A percentile compares a stretch with the other conserved stretches of the same genome.
phyloP scores from a whole-genome alignment of 2,797 vertebrate species.

The Paguma larvata region DNA sequence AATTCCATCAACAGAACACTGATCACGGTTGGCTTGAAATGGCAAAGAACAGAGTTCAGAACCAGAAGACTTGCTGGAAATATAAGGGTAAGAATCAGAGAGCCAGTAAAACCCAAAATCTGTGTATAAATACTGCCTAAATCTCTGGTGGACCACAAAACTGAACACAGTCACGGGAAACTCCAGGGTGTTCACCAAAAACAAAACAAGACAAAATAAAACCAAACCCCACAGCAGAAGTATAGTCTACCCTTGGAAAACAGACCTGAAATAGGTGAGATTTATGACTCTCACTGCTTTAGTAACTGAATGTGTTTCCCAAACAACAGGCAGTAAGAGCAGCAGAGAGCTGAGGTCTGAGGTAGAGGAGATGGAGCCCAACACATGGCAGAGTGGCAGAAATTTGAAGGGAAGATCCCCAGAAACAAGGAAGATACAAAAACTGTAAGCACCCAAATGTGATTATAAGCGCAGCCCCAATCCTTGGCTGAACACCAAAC shows the following conservation, averaged over 20 bases:
- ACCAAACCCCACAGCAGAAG: neutral
- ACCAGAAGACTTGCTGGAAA: neutral
- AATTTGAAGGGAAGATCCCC: neutral
- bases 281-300: neutral
- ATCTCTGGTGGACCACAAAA: neutral
- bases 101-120: neutral
- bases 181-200: neutral
- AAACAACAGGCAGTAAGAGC: neutral
- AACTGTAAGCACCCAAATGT: neutral
- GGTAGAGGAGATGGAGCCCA: neutral
- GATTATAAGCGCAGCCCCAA: neutral
- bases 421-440: neutral
- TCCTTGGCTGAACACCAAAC: neutral
- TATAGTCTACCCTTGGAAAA: neutral
- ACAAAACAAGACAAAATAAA: neutral
- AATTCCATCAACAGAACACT: neutral
- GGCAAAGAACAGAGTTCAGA: neutral
- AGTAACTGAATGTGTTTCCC: neutral
- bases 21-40: neutral
- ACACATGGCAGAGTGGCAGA: neutral
- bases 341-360: neutral
- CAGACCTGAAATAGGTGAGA: neutral
- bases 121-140: neutral
- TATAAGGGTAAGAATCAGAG: neutral
- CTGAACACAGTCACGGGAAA: neutral